Percentiles rank a stretch among this genome's conserved stretches.
Conservation (phyloP, 2,888 invertebrate genomes). For the Elmis aenea region DNA sequence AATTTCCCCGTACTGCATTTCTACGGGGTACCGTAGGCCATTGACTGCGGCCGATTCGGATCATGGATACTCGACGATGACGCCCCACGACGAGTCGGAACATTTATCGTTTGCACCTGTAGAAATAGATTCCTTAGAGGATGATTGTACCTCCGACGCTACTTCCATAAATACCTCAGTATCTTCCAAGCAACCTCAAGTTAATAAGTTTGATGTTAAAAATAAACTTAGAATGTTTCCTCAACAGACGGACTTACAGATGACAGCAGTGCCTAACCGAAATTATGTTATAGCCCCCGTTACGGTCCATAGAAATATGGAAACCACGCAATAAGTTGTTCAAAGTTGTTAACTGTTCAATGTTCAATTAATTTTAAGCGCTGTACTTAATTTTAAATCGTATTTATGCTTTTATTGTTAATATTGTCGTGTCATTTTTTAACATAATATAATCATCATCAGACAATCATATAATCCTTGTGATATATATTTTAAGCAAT, state of each 20-base stretch:
- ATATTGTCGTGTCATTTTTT: constrained; percentile 11
- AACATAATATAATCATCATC: constrained; percentile 12
- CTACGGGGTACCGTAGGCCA: constrained; percentile 73
- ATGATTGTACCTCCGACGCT: constrained; percentile 57
- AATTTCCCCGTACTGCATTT: constrained; percentile 83
- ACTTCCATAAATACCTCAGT: constrained; percentile 53
- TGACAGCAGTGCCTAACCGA: constrained; percentile 39
- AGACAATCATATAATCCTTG: constrained; percentile 28
- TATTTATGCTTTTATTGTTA: constrained; percentile 10
- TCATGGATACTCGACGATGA: constrained; percentile 93
- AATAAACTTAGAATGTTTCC: constrained; percentile 21
- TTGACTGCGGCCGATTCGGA: constrained; percentile 79
- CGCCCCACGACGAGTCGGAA: constrained; percentile 85
- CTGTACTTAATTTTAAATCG: constrained; percentile 13
- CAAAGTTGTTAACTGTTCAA: constrained; percentile 6
- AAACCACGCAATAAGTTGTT: constrained; percentile 56
- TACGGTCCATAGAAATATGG: constrained; percentile 85
- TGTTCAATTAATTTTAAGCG: constrained; percentile 5
- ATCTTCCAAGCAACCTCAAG: constrained; percentile 38
- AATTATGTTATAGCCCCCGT: constrained; percentile 79
- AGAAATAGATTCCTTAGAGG: constrained; percentile 55
- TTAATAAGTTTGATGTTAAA: constrained; percentile 15
- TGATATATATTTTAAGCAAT: constrained; percentile 23
- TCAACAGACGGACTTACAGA: constrained; percentile 26
- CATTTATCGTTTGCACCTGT: constrained; percentile 71